These are phyloP conservation scores for Odontocerum albicorne DNA, from an alignment of 2,888 invertebrate species.

Conservation along the genomic window DNA sequence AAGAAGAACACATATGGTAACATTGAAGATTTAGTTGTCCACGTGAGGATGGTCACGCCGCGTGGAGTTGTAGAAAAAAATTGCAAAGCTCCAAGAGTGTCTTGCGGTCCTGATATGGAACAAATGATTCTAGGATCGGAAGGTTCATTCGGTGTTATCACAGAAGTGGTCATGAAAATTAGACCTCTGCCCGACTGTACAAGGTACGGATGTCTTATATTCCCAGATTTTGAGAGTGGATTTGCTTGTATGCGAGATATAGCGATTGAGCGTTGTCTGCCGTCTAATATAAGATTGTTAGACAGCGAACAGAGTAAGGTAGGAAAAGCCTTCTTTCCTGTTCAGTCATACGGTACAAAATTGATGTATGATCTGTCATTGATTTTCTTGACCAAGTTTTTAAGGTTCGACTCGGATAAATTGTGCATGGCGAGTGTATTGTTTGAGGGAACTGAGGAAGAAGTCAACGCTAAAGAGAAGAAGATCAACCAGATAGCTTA, in stretches of 20 bases:
- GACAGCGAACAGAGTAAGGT: conserved; percentile 98
- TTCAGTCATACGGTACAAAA: conserved; percentile 61
- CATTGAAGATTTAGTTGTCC: conserved; percentile 92
- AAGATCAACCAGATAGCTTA: conserved; percentile 79
- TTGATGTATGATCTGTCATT: conserved; percentile 82
- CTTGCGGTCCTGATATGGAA: conserved; percentile 95
- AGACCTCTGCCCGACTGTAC: conserved; percentile 83
- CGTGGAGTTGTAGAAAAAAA: conserved; percentile 81
- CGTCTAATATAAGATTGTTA: conserved; percentile 94
- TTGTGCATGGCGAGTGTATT: conserved; percentile 92
- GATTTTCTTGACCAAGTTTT: conserved; percentile 83
- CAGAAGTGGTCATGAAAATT: conserved; percentile 87
- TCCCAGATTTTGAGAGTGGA: conserved; percentile 89
- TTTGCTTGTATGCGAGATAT: conserved; percentile 88
- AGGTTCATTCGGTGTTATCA: conserved; percentile 93
- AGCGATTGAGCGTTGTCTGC: conserved; percentile 81
- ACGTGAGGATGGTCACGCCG: conserved; percentile 85
- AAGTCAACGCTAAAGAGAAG: conserved; percentile 76
- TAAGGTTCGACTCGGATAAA: conserved; percentile 77
- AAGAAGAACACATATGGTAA: conserved; percentile 99
- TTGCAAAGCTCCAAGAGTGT: conserved; percentile 85
- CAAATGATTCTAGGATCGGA: conserved; percentile 90
- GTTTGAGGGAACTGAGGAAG: conserved; percentile 79
- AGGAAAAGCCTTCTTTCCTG: conserved; percentile 76
- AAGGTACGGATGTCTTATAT: conserved; percentile 92